Percentiles rank a stretch among this genome's conserved stretches.
Evolutionary conservation across 2,113 vertebrate genomes (phyloP).

Genomic region (Apistogramma diplotaenia): DNA sequence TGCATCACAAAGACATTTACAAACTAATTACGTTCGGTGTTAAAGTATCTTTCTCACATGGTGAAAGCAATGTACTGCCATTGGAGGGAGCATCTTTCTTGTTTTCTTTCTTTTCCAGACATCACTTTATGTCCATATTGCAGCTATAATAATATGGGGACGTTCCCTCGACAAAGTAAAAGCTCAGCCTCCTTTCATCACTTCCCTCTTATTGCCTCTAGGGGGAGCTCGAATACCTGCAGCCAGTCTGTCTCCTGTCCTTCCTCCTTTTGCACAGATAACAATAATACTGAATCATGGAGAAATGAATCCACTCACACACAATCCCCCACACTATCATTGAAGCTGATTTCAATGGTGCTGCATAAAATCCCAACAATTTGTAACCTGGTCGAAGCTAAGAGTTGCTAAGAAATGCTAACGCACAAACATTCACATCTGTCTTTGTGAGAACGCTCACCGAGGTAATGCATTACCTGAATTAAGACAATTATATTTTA

Average conservation of each 20-base stretch:
- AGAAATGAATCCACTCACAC: background rate
- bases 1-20: background rate
- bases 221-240: conserved; percentile 17
- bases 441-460: background rate
- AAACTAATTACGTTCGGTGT: background rate
- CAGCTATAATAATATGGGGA: too few relatives aligned
- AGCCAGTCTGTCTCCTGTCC: background rate
- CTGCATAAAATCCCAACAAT: background rate
- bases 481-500: background rate
- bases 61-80: background rate
- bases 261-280: background rate
- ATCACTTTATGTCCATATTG: too few relatives aligned
- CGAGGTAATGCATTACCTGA: background rate
- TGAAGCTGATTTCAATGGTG: background rate
- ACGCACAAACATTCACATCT: background rate
- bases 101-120: too few relatives aligned
- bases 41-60: background rate
- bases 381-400: background rate
- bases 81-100: background rate
- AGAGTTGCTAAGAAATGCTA: background rate
- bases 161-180: background rate
- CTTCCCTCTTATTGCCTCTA: background rate
- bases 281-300: background rate
- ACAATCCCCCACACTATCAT: background rate
- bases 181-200: background rate